phyloP scores from a whole-genome alignment of 2,888 invertebrate species.

The Dascillus cervinus region DNA sequence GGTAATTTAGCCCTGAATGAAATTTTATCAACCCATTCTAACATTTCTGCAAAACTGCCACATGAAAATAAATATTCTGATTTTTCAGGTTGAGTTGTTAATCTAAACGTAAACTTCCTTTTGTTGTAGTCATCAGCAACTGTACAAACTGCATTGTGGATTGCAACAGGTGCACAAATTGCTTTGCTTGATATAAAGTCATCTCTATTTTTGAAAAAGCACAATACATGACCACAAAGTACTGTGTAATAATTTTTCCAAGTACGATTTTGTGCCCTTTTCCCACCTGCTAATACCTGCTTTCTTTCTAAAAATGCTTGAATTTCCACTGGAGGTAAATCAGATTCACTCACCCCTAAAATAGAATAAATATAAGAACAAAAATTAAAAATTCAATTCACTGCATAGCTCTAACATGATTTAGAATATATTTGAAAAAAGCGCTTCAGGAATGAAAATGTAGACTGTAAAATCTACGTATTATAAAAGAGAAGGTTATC shows the following conservation, averaged over 20 bases:
- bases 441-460: too few species aligned
- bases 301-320: conserved; percentile 89
- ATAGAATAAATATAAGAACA: too few species aligned
- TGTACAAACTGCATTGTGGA: conserved; percentile 70
- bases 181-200: conserved; percentile 87
- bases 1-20: conserved; percentile 88
- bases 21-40: conserved; percentile 88
- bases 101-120: conserved; percentile 85
- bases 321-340: conserved; percentile 86
- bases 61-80: conserved; percentile 89
- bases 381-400: too few species aligned
- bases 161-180: conserved; percentile 78
- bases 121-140: conserved; percentile 93
- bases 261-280: conserved; percentile 87
- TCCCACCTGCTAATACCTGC: conserved; percentile 88
- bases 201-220: conserved; percentile 94
- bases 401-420: too few species aligned
- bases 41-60: conserved; percentile 63
- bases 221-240: conserved; percentile 90
- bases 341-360: conserved; percentile 39
- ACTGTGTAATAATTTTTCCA: conserved; percentile 96
- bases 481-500: too few species aligned
- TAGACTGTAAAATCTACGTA: too few species aligned
- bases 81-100: conserved; percentile 80
- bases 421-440: too few species aligned